Conservation (phyloP, 2,888 invertebrate species). For the Phengaris arion region DNA sequence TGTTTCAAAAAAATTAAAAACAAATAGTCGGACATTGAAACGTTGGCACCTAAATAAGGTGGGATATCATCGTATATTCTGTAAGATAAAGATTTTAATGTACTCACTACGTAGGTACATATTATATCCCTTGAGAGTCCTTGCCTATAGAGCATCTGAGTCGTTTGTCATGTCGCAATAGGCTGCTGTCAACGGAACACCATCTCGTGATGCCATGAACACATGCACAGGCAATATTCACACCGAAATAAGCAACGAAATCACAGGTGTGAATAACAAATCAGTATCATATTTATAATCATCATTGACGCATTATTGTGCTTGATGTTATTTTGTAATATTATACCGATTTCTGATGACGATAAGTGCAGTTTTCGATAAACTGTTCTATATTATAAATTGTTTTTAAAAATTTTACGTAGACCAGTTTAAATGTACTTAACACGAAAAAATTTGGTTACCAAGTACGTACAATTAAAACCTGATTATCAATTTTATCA, state of each 20-base stretch:
- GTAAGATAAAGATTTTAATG: constrained; percentile 20
- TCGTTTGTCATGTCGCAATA: constrained; percentile 58
- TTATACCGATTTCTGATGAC: not conserved
- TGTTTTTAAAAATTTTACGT: not conserved
- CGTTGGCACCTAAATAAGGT: too few relatives aligned
- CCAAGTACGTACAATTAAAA: not conserved
- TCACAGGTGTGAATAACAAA: not conserved
- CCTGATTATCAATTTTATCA: not conserved
- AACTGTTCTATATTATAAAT: not conserved
- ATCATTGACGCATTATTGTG: not conserved
- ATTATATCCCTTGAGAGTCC: constrained; percentile 34
- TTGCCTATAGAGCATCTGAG: constrained; percentile 44
- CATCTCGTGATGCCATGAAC: constrained; percentile 44
- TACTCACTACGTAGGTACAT: constrained; percentile 23
- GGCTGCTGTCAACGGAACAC: constrained; percentile 46
- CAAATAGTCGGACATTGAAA: too few relatives aligned
- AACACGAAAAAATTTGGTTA: not conserved
- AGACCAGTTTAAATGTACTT: not conserved
- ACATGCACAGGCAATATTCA: constrained; percentile 37
- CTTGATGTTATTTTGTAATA: too few relatives aligned
- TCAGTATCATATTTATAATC: not conserved
- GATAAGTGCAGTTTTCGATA: constrained; percentile 31
- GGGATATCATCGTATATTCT: not conserved
- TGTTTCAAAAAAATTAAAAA: too few relatives aligned
- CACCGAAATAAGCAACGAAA: constrained; percentile 27